Base-by-base conservation (phyloP, 2,888 invertebrate genomes). In the Lymantria dispar region DNA sequence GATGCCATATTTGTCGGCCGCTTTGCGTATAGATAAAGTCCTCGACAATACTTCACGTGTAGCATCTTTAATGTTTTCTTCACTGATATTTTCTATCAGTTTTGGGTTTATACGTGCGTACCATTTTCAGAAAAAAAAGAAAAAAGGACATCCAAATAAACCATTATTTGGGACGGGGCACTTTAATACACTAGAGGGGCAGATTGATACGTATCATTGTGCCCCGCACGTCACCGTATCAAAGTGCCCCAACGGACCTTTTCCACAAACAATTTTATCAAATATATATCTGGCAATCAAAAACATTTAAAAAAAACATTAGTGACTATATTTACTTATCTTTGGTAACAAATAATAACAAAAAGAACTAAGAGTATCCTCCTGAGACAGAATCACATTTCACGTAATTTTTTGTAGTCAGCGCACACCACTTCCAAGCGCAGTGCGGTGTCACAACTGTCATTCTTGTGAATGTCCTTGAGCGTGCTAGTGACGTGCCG, bases 1-100 rank as follows among this genome's bases (percentile, higher is more conserved):
- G 44, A 60, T 58, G 44, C 52, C 44, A 52, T 63, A 60, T 57
- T 60, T 60, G 52, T 57, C 53, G 39, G 59, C 58, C 40, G 54
- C 51, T 54, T 12, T 54, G 48, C 29, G 40, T 52, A 39, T 48
- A 49, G 43, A 22, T 22, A 22, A 22, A 22, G 22, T 22, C 22
- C 5, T 22, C 5, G 22, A 58, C 48, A 38, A 38, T 50, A 58
- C 60, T 60, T 63, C 58, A 53, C 51, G 44, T 57, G 57, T 59
- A 14, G 48, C 48, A 14, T 48, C 12, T 60, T 43, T 40, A 9
- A 58, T 57, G 50, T 52, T 56, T 52, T 60, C 58, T 57, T 60
- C 56, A 47, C 58, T 54, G 39, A 60, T 56, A 53, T 56, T 45
- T 58, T 50, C 55, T 54, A 50, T 58, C 52, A 44, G 52, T 58